Base-by-base conservation (phyloP, 2,888 invertebrate genomes). In the Nineta flava region DNA sequence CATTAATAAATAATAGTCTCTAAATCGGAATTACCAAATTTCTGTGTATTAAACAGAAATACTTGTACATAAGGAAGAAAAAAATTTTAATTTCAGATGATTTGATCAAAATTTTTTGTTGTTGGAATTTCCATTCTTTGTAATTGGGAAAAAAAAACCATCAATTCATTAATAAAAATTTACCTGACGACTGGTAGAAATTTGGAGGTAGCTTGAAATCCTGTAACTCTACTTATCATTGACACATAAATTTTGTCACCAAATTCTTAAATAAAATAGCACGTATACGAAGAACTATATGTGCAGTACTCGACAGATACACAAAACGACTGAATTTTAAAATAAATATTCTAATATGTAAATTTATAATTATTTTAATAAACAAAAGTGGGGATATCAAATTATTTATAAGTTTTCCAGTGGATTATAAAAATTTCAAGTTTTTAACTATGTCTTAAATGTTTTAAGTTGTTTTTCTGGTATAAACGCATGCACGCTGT, bases 151-250 rank as follows among this genome's bases (percentile, higher is more conserved):
- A n/a, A 10, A 42, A 42, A 15, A 42, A 15, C 15, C 40, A 5
- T 42, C 17, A 6, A 10, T 38, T 26, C 4, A 26, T 19, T 26
- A 7, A 26, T 26, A 26, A n/a, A n/a, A 15, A 55, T 55, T 59
- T 61, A 67, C 68, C 67, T 65, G 50, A 65, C 60, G 56, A 64
- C 61, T 60, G 63, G 63, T 53, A 64, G 63, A 56, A 63, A 61
- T 56, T 65, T 65, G 47, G 62, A 62, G 54, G 58, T 64, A 26
- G 26, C 26, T 50, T 63, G 58, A 58, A 62, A 64, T 54, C 62
- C 61, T 55, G 62, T 54, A 57, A 62, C 57, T 62, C 60, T 58
- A 56, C 59, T 54, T 59, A 60, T 66, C 68, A 68, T 68, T 67
- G 67, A 67, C 68, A 68, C 68, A 66, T 64, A 62, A 55, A 54